Base-by-base conservation (phyloP, 2,797 vertebrate genomes). In the Cryptoprocta ferox region DNA sequence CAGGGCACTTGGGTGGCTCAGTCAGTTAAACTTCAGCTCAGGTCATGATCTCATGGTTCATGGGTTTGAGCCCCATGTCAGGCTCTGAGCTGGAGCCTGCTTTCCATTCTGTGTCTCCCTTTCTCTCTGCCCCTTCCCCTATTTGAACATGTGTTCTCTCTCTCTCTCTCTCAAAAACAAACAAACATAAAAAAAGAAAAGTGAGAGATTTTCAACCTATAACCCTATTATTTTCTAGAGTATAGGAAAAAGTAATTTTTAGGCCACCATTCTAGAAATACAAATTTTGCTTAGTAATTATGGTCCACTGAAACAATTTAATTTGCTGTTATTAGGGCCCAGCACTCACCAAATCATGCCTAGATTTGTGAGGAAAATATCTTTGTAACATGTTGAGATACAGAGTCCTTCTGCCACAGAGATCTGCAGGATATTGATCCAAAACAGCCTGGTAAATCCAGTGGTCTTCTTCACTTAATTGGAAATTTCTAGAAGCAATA, bases 381-480 rank as follows among this genome's bases (percentile, higher is more conserved):
- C 99, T 99, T 94, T 98, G 99, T 95, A 99, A 98, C 99, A 99
- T 98, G 97, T 99, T 99, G 71, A 99, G 98, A 98, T 98, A 99
- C 66, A 99, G 98, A 10, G 95, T 97, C 97, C 99, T 99, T 98
- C 99, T 98, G 97, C 99, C 99, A 97, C 98, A 98, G 37, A 99
- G 91, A 86, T 99, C 98, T 66, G 98, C 98, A 76, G 98, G 98
- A 97, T 99, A 99, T 95, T 99, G 99, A 95, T 97, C 98, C 93
- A 99, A 50, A 56, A 99, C 98, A 96, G 98, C 95, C 96, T 99
- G 99, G 97, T 99, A 99, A 85, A 98, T 97, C 97, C 99, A 99
- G 94, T 99, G 99, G 59, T 99, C 99, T 15, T 99, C 98, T 95
- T 98, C 98, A 95, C 93, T 98, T 99, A 99, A 99, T 39, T 98